Percentiles rank a stretch among this genome's conserved stretches.
Conservation (phyloP, 1,140 invertebrate genomes). For the Aporrectodea caliginosa region DNA sequence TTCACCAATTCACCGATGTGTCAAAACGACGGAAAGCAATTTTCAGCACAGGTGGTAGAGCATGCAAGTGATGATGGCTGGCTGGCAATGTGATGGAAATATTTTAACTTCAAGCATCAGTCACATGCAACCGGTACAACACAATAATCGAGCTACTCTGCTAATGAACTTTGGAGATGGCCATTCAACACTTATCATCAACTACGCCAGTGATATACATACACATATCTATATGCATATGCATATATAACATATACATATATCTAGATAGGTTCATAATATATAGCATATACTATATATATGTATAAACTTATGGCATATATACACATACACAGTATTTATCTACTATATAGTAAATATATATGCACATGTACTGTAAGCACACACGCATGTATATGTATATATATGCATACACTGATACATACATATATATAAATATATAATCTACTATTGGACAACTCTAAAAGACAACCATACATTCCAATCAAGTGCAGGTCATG, state of each 20-base stretch:
- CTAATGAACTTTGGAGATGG: constrained; percentile 47
- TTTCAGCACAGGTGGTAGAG: too few species aligned
- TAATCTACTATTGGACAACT: constrained; percentile 25
- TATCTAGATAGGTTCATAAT: constrained; percentile 12
- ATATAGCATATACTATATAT: neutral
- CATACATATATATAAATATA: constrained; percentile 9
- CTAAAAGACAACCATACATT: constrained; percentile 44
- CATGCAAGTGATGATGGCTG: too few species aligned
- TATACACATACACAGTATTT: neutral
- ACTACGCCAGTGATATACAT: neutral
- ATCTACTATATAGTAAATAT: neutral
- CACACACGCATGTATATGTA: neutral
- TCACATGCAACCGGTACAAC: too few species aligned
- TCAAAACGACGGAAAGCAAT: too few species aligned
- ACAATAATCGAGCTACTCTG: neutral
- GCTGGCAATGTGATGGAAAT: too few species aligned
- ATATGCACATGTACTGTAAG: neutral
- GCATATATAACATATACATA: constrained; percentile 5
- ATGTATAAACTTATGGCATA: neutral
- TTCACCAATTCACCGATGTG: too few species aligned
- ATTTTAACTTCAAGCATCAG: too few species aligned
- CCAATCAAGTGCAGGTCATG: constrained; percentile 39
- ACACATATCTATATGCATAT: neutral
- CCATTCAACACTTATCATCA: constrained; percentile 36
- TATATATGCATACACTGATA: neutral